Base-by-base conservation (phyloP, 2,113 vertebrate genomes). In the Cyprinodon variegatus region DNA sequence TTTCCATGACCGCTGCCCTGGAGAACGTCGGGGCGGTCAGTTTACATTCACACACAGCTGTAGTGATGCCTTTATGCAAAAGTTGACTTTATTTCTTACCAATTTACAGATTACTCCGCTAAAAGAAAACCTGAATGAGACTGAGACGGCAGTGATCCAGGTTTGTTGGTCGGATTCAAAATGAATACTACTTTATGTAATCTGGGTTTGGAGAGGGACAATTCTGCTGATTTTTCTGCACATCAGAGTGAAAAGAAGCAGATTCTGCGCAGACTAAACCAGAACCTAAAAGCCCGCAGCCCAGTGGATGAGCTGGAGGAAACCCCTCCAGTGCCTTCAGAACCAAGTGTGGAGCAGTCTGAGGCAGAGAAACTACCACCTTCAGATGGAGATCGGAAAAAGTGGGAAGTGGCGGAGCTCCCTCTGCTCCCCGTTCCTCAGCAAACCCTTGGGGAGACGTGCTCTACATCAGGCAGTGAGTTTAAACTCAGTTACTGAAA, bases 1-100 rank as follows among this genome's bases (percentile, higher is more conserved):
- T 99, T 89, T 98, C 97, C 78, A 96, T 99, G 94, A 97, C 97
- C 17, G 96, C 95, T 66, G 98, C 97, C 65, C 93, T 99, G 91
- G 97, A 96, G 92, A 96, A 98, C 77, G 96, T 99, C 59, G 96
- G 96, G 72, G 94, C 94, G 85, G 97, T 99, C 94, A 91, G 97
- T 97, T 68, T 61, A 74, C 13, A 7, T 71, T 60, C 45, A 9
- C 38, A 17, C 38, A 72, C 1, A 0, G 0, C n/a, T 17, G 41
- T 15, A 37, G 38, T 45, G 0, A 45, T 68, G 1, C 64, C 29
- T 11, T 3, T 48, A 7, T 20, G 39, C 71, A 11, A 65, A 5
- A 43, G 29, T 4, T 11, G 10, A 46, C 36, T 3, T 0, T 37
- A 0, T 41, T 68, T 78, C 74, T 57, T 36, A 46, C 3, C 1